Conservation (phyloP, 35 echinoderm and acorn worm genomes). For the Patiria miniata region DNA sequence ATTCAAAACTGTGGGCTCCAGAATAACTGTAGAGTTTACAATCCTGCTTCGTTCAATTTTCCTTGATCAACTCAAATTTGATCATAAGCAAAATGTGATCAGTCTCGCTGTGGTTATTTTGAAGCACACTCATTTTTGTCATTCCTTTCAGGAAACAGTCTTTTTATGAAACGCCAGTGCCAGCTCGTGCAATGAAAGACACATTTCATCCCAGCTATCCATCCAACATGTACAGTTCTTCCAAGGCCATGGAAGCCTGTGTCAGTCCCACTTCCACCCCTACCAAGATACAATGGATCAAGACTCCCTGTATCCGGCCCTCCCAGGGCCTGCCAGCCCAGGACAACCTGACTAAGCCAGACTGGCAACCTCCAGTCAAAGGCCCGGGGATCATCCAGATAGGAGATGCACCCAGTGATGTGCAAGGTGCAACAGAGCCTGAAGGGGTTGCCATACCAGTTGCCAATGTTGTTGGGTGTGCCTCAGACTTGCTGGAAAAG, state of each 20-base stretch:
- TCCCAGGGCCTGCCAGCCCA: not conserved
- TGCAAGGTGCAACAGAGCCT: not conserved
- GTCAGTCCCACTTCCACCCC: constrained; percentile 6
- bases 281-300: not conserved
- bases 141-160: not conserved
- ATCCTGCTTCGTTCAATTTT: too few species aligned
- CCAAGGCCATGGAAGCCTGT: constrained; percentile 5
- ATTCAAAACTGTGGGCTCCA: too few species aligned
- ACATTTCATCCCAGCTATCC: not conserved
- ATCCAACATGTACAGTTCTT: too few species aligned
- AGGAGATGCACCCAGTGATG: not conserved
- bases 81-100: too few species aligned
- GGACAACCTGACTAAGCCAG: not conserved
- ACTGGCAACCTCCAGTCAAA: not conserved
- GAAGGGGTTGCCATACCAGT: not conserved
- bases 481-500: too few species aligned
- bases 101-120: too few species aligned
- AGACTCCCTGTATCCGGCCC: not conserved
- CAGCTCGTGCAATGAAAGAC: constrained; percentile 9
- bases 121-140: too few species aligned
- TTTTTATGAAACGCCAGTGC: not conserved
- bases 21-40: too few species aligned
- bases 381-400: not conserved
- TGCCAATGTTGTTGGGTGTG: too few species aligned
- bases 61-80: too few species aligned